A percentile compares a stretch with the other conserved stretches of the same genome.
Conservation (phyloP, 2,888 invertebrate species). For the Parthenolecanium corni region DNA sequence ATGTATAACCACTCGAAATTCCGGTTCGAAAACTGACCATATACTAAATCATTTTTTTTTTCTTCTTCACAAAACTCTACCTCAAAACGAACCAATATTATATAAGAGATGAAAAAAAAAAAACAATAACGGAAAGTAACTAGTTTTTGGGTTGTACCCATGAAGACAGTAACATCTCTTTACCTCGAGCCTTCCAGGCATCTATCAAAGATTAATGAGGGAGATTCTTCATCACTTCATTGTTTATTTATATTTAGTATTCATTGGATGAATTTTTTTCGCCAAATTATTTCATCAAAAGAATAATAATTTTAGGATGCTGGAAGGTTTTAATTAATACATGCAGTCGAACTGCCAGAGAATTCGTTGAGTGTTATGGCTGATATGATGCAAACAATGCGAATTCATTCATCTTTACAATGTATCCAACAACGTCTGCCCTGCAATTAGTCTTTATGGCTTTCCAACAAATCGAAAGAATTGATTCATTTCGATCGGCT, state of each 20-base stretch:
- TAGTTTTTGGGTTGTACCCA: neutral
- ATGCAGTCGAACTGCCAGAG: no score
- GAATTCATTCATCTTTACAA: neutral
- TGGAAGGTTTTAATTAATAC: no score
- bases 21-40: conserved; percentile 22
- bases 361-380: neutral
- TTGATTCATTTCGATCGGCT: no score
- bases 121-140: conserved; percentile 21
- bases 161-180: conserved; percentile 10
- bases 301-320: no score
- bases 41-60: conserved; percentile 7
- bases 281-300: no score
- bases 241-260: no score
- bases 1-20: conserved; percentile 12
- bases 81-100: conserved; percentile 9
- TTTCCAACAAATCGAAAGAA: no score
- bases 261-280: no score
- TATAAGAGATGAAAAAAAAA: neutral
- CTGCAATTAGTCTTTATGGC: no score
- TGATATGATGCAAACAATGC: neutral
- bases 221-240: no score
- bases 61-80: conserved; percentile 4
- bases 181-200: conserved; percentile 6
- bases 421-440: no score
- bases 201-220: no score